Conservation (phyloP, 2,797 vertebrate species). For the Amphiprion clarkii region DNA sequence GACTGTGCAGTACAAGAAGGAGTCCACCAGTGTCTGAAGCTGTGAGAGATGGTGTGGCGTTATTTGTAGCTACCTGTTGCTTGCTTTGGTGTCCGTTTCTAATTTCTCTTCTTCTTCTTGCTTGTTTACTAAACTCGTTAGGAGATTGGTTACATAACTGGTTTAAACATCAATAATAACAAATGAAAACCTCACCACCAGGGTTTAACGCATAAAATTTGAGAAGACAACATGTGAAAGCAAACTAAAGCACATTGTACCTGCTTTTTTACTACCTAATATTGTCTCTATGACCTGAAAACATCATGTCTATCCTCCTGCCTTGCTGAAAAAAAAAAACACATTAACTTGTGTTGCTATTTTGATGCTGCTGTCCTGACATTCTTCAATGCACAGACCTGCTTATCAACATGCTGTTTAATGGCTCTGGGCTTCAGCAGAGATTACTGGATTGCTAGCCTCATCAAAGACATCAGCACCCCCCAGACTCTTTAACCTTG, state of each 20-base stretch:
- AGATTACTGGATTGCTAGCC: constrained; percentile 72
- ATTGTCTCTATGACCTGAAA: background rate
- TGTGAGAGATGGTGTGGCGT: background rate
- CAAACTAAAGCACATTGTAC: background rate
- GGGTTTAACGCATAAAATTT: background rate
- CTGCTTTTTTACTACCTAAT: background rate
- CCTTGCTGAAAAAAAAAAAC: constrained; percentile 11
- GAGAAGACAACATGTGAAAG: background rate
- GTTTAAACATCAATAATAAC: background rate
- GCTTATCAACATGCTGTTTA: constrained; percentile 70
- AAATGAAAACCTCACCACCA: background rate
- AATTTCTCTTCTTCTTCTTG: background rate
- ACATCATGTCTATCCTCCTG: constrained; percentile 1
- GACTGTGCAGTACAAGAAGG: background rate
- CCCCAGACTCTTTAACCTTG: constrained; percentile 73
- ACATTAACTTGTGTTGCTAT: constrained; percentile 28
- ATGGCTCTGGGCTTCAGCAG: constrained; percentile 61
- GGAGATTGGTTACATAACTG: background rate
- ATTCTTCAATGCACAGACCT: constrained; percentile 41
- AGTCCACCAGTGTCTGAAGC: constrained; percentile 1
- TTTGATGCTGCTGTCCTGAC: constrained; percentile 32
- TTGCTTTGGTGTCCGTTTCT: background rate
- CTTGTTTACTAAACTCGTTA: background rate
- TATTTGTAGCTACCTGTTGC: constrained; percentile 3
- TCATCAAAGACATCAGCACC: constrained; percentile 76